Conservation (phyloP, 2,888 invertebrate genomes). For the Nipponacmea schrenckii region DNA sequence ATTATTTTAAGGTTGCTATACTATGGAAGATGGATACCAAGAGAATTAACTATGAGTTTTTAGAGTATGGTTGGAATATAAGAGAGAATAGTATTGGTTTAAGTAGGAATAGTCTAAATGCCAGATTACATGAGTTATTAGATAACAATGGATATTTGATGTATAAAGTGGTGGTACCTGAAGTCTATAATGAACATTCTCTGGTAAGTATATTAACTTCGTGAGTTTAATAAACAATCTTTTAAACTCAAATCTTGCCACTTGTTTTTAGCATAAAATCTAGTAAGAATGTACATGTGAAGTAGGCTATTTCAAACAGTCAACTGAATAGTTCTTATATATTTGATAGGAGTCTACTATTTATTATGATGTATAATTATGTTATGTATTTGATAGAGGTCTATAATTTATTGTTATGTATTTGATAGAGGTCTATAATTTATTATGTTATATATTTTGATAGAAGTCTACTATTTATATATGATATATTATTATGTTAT, state of each 20-base stretch:
- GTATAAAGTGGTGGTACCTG: slow-evolving; percentile 47
- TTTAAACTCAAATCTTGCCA: too few relatives aligned
- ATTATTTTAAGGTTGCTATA: slow-evolving; percentile 76
- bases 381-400: too few relatives aligned
- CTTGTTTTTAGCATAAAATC: not conserved
- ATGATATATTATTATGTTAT: too few relatives aligned
- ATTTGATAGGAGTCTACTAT: too few relatives aligned
- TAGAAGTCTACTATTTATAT: too few relatives aligned
- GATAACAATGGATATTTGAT: slow-evolving; percentile 46
- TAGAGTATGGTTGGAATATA: slow-evolving; percentile 74
- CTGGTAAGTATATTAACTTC: slow-evolving; percentile 46
- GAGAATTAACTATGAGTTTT: slow-evolving; percentile 92
- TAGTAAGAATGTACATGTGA: not conserved
- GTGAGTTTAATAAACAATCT: too few relatives aligned
- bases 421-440: too few relatives aligned
- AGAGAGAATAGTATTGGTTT: slow-evolving; percentile 61
- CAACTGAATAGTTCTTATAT: too few relatives aligned
- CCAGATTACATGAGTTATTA: slow-evolving; percentile 46
- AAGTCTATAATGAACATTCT: slow-evolving; percentile 59
- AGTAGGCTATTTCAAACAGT: too few relatives aligned
- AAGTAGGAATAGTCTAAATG: slow-evolving; percentile 42
- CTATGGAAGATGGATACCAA: slow-evolving; percentile 89
- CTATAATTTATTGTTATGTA: too few relatives aligned
- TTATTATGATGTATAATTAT: too few relatives aligned
- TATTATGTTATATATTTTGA: too few relatives aligned